phyloP scores from a whole-genome alignment of 2,797 vertebrate species.

The Pangasius macronema region DNA sequence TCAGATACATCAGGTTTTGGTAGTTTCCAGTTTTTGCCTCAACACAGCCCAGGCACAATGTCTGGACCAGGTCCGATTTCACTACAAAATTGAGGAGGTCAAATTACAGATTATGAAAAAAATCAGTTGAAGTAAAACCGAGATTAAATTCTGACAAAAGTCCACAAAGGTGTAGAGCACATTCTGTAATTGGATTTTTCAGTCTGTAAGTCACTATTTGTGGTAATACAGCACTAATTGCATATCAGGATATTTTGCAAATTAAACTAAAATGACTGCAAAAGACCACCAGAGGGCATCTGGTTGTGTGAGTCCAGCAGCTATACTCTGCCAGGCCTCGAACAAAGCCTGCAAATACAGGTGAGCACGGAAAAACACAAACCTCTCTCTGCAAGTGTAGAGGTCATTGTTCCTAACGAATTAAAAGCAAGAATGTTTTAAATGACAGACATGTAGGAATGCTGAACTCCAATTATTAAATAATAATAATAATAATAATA shows the following conservation, averaged over 20 bases:
- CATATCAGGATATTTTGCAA: neutral
- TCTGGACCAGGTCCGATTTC: neutral
- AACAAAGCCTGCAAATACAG: neutral
- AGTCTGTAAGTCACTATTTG: neutral
- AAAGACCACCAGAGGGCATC: conserved; percentile 1
- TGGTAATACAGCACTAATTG: neutral
- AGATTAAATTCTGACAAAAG: conserved; percentile 10
- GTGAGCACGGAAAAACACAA: neutral
- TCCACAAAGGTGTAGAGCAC: neutral
- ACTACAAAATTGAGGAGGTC: neutral
- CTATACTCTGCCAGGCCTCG: neutral
- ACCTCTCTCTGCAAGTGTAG: neutral
- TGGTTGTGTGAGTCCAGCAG: neutral
- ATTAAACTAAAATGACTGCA: neutral
- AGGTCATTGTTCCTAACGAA: neutral
- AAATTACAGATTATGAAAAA: neutral
- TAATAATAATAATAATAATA: too few species aligned
- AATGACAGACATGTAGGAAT: neutral
- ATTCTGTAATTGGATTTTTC: neutral
- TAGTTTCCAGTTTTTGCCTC: neutral
- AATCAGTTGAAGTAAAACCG: neutral
- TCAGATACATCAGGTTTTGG: neutral
- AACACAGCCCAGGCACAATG: neutral
- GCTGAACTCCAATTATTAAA: neutral
- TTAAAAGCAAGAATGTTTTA: neutral